phyloP scores from a whole-genome alignment of 2,113 vertebrate species.

The Apaloderma vittatum region DNA sequence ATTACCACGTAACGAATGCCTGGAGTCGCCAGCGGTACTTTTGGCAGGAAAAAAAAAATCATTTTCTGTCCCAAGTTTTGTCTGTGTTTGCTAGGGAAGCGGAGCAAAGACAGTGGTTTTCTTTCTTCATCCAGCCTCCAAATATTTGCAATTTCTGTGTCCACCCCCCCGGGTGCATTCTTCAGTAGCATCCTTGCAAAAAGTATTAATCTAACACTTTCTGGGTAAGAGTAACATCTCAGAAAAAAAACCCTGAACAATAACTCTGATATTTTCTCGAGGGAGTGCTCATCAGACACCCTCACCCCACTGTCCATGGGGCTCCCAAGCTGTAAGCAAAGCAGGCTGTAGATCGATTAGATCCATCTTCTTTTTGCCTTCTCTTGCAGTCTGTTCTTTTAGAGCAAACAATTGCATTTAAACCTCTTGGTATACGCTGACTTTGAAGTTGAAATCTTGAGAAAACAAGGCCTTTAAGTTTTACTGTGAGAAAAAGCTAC shows the following conservation, averaged over 20 bases:
- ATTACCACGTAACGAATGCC: background rate
- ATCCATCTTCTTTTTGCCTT: background rate
- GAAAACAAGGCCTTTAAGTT: background rate
- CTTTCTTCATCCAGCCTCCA: background rate
- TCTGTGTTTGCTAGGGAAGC: background rate
- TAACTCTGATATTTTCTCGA: background rate
- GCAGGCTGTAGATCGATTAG: background rate
- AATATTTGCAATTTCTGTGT: background rate
- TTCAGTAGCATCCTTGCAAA: background rate
- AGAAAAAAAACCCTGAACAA: background rate
- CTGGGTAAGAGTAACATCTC: background rate
- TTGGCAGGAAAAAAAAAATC: background rate
- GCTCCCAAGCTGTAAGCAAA: background rate
- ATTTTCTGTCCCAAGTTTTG: background rate
- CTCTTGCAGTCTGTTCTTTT: no score
- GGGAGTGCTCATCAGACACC: background rate
- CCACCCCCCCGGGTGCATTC: background rate
- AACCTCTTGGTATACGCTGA: background rate
- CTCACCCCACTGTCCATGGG: background rate
- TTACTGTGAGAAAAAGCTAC: background rate
- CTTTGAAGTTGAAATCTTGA: background rate
- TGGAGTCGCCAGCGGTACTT: background rate
- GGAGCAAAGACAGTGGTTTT: background rate
- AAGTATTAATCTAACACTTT: background rate
- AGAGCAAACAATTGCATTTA: background rate